Evolutionary conservation across 2,888 invertebrate genomes (phyloP), one percentile per base, ranked within the genome.

Genomic region (Acleris holmiana): DNA sequence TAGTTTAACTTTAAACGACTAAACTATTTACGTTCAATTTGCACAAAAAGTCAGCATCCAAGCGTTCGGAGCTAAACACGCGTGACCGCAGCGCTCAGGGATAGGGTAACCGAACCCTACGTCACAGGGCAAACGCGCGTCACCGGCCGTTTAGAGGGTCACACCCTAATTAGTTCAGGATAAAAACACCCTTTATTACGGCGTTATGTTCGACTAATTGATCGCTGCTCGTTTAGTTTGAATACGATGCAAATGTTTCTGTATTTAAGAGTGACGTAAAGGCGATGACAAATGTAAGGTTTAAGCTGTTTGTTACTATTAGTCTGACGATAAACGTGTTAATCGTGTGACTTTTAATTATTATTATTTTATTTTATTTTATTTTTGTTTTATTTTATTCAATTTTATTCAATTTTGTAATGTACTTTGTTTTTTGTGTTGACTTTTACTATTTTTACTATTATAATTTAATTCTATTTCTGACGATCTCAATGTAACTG

Each of bases 91-190:
- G 66, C 68, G 73, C 67, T 56, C 51, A 40, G 54, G 54, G 54
- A 19, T 7, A 35, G 35, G 21, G 50, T 29, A 17, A 23, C 29
- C 17, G 17, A 18, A 18, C 47, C 47, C 47, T 47, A 17, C 29
- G 29, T 29, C 35, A 17, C 29, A 63, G 57, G 63, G 63, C 57
- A 63, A 63, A 63, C 46, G 57, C 51, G 46, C 57, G 57, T 57
- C 57, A 57, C 51, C 48, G 50, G 23, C 46, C 63, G 49, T 40
- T 63, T 40, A 53, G 74, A 80, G 67, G 74, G 84, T 83, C 85
- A 77, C 84, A 81, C 87, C 85, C 85, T 85, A 88, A 89, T 89
- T 88, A 88, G 84, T 84, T 84, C 73, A 79, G 78, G 83, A 87
- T 86, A 84, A 84, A 83, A 85, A 75, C 79, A 79, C 78, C 76